These are phyloP conservation scores for Diarsia dahlii DNA, from an alignment of 2,888 invertebrate species.

Conservation along the genomic window DNA sequence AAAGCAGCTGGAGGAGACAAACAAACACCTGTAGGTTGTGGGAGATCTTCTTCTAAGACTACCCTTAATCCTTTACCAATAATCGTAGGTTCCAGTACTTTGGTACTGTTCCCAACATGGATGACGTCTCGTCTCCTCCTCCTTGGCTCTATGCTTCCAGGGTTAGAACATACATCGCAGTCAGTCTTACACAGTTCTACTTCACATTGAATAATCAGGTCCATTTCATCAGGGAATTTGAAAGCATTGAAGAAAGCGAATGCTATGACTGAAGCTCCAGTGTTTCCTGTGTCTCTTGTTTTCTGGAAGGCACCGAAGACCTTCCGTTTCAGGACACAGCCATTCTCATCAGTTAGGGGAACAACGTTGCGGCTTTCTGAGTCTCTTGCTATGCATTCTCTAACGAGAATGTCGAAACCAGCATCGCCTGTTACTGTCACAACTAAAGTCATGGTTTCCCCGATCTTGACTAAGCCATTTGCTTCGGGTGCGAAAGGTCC, in stretches of 20 bases:
- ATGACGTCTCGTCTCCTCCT: conserved; percentile 86
- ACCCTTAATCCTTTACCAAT: conserved; percentile 93
- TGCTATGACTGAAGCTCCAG: conserved; percentile 94
- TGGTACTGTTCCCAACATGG: conserved; percentile 86
- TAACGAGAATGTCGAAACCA: conserved; percentile 94
- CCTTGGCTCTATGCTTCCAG: conserved; percentile 91
- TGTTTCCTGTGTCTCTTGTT: conserved; percentile 93
- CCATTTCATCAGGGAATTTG: conserved; percentile 96
- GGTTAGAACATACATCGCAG: conserved; percentile 93
- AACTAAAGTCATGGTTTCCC: conserved; percentile 95
- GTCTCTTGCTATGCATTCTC: conserved; percentile 94
- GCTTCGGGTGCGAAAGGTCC: conserved; percentile 95
- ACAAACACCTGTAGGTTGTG: conserved; percentile 89
- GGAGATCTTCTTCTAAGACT: conserved; percentile 93
- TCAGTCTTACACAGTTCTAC: conserved; percentile 95
- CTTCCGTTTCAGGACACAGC: conserved; percentile 95
- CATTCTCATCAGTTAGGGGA: conserved; percentile 93
- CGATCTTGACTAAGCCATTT: conserved; percentile 94
- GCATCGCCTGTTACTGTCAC: conserved; percentile 95
- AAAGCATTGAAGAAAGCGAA: conserved; percentile 95
- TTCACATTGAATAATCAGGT: conserved; percentile 95
- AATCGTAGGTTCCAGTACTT: conserved; percentile 89
- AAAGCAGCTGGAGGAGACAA: conserved; percentile 92
- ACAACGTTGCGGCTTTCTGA: conserved; percentile 92
- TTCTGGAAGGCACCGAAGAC: conserved; percentile 96